A percentile compares a stretch with the other conserved stretches of the same genome.
Conservation (phyloP, 2,888 invertebrate genomes). For the Dyspetes luteomarginatus region DNA sequence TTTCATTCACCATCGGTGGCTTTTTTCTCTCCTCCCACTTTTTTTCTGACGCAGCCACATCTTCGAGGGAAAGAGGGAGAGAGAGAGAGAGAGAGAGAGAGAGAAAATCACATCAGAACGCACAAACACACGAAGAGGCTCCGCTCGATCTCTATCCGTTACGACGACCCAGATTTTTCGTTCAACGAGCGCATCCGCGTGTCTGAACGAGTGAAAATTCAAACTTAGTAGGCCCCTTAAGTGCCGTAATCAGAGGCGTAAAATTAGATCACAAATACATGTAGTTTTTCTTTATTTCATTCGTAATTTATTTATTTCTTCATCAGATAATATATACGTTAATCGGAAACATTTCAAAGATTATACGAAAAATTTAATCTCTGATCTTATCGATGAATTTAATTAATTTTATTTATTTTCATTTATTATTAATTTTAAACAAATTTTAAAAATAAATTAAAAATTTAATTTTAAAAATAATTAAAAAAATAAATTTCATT, state of each 20-base stretch:
- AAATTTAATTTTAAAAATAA: too few species aligned
- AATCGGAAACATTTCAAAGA: neutral
- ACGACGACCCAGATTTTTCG: constrained; percentile 65
- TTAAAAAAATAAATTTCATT: too few species aligned
- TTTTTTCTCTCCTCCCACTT: neutral
- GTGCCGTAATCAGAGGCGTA: constrained; percentile 59
- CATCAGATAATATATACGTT: neutral
- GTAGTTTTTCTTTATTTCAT: neutral
- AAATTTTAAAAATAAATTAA: too few species aligned
- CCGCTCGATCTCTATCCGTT: constrained; percentile 64
- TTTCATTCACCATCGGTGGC: too few species aligned
- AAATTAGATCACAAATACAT: constrained; percentile 53
- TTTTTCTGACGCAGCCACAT: constrained; percentile 2
- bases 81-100: constrained; percentile 19
- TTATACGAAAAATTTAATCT: neutral
- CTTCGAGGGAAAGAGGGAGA: constrained; percentile 4
- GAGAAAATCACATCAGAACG: constrained; percentile 11
- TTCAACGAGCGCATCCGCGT: constrained; percentile 66
- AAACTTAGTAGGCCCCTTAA: constrained; percentile 43
- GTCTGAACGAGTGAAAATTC: constrained; percentile 64
- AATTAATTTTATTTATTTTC: neutral
- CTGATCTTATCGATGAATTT: neutral
- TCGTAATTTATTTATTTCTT: neutral
- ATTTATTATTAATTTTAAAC: too few species aligned
- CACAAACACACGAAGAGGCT: constrained; percentile 37